Base-by-base conservation (phyloP, 2,797 vertebrate species). In the Geotrypetes seraphini region DNA sequence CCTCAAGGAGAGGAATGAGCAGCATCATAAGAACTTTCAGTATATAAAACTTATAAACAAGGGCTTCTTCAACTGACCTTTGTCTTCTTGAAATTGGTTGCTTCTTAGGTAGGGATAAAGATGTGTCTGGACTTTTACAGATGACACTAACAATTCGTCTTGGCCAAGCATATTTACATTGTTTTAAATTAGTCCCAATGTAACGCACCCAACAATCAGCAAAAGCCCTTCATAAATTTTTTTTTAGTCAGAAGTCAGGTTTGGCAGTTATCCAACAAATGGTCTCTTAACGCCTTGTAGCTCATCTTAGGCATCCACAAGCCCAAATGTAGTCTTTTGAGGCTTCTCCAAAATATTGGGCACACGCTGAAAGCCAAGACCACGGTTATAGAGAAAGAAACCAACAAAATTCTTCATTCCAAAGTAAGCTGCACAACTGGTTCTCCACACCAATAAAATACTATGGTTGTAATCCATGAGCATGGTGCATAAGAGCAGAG, bases 141-240 rank as follows among this genome's bases (percentile, higher is more conserved):
- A 54, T 57, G 66, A 42, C 47, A 75, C 46, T 68, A 66, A 72
- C 73, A 66, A n/a, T n/a, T n/a, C n/a, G n/a, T n/a, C n/a, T n/a
- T n/a, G n/a, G n/a, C n/a, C n/a, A n/a, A n/a, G 53, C 17, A 45
- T 60, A 51, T 57, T 26, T 46, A 45, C 35, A 19, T 10, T 52
- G 43, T 28, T 27, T 47, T 9, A 49, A 36, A 30, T 6, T 40
- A 28, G 40, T 36, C 39, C 53, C 63, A 39, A 35, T 31, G 50
- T 2, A 3, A 57, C 62, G 59, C 47, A 53, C 29, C 33, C 55
- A n/a, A 32, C 24, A 32, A 46, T 55, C 60, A 57, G 16, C 18
- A 38, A 46, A 18, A 32, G 53, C 47, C 38, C 54, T n/a, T n/a
- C n/a, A n/a, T n/a, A n/a, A n/a, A n/a, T n/a, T n/a, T n/a, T n/a